Evolutionary conservation across 2,797 vertebrate species (phyloP), one percentile per base, ranked within the genome.

Genomic region (Antennarius maculatus): DNA sequence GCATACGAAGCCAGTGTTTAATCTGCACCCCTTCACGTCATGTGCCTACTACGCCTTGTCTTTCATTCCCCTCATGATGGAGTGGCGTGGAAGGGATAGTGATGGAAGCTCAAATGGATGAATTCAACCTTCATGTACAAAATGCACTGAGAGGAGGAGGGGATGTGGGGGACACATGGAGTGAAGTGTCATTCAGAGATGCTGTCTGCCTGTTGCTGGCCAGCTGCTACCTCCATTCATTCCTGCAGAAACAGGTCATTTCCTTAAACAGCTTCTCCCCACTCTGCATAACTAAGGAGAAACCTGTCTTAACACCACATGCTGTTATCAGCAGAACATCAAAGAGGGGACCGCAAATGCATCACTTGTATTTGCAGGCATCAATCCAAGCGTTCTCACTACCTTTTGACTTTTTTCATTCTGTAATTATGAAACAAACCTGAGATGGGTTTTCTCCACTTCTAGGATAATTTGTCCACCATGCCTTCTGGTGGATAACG

Each of bases 281-380:
- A 16, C 70, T 81, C 69, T 76, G 77, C 83, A 84, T 80, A 79
- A 81, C 89, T 82, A 69, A 77, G 74, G 52, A 76, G 69, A 77
- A 83, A 81, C 78, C 75, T 71, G 74, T 77, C 68, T 72, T 63
- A 23, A 54, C 71, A 67, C 77, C 61, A 69, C 82, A 69, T 47
- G 73, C 72, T 18, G 34, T 78, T 90, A 84, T 85, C 80, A 86
- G 86, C 69, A 46, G 76, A 73, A 63, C 88, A 86, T 87, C 89
- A 90, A 89, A 89, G 87, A 89, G 77, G 28, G 43, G 76, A 79
- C 70, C 50, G 68, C 53, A 69, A 71, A 82, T 82, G 63, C 5
- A 51, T 76, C 58, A 68, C 85, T 23, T 23, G 23, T 23, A 23
- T 23, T 23, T 23, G 23, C 23, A 23, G 23, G 23, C 23, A 23